Evolutionary conservation across 2,888 invertebrate species (phyloP), one percentile per base, ranked within the genome.

Genomic region (Chironomus tentans): DNA sequence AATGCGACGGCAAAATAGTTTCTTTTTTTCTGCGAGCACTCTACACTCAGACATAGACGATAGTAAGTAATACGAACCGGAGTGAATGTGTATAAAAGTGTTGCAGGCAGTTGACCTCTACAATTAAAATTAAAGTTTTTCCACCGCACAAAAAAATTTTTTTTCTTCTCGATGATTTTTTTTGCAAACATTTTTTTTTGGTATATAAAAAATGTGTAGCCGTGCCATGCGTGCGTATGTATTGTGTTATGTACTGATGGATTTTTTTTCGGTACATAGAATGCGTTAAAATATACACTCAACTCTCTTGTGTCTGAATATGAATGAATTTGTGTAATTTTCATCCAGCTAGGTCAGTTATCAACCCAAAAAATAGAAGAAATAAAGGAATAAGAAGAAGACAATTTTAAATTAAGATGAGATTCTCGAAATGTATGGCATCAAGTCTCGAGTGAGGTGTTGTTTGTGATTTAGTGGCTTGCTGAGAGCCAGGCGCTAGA

Each of bases 1-100:
- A 56, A 13, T 70, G 70, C 70, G 70, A 70, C 70, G 70, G 70
- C 70, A 70, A 70, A 70, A 48, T 22, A 56, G 56, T 56, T 38
- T 38, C 38, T 38, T 38, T 56, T 56, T 56, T 56, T 56, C 6
- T 56, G 56, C 18, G 56, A 7, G 56, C n/a, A 15, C 50, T 5
- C 4, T 18, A 18, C 56, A 56, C 56, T 6, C 56, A 56, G 56
- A 56, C 56, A 56, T 15, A 56, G 56, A 56, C 69, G 69, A 56
- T 48, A 50, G 69, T 46, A 22, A 22, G 15, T 18, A 70, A 50
- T n/a, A 24, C 50, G 70, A 70, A 70, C 24, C 38, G n/a, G 68
- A 28, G 38, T 38, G 38, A 69, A 46, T 46, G 46, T n/a, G 46
- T n/a, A 46, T 24, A 13, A 46, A 7, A 46, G 65, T 24, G 28